A percentile compares a stretch with the other conserved stretches of the same genome.
phyloP scores from a whole-genome alignment of 2,888 invertebrate genomes.

The Eristalis tenax region DNA sequence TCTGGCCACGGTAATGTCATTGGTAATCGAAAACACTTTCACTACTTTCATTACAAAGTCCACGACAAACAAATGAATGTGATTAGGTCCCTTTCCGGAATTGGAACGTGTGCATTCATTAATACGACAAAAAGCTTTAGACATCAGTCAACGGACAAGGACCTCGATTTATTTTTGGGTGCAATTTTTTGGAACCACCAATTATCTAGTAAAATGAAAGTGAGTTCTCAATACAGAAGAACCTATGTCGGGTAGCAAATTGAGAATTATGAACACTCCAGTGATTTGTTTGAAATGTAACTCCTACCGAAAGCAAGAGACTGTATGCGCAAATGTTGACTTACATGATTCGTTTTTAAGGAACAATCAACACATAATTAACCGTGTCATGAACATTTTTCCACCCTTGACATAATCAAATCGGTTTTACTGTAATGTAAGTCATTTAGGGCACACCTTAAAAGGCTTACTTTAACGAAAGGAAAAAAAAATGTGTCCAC shows the following conservation, averaged over 20 bases:
- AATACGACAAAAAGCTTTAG: not conserved
- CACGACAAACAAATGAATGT: not conserved
- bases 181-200: not conserved
- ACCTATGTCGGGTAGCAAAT: not conserved
- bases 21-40: not conserved
- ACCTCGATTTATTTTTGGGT: not conserved
- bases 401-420: not conserved
- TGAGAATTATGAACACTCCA: not conserved
- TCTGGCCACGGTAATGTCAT: not conserved
- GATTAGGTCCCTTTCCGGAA: not conserved
- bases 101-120: not conserved
- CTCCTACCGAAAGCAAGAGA: not conserved
- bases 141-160: not conserved
- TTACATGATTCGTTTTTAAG: not conserved
- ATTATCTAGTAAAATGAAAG: conserved; percentile 10
- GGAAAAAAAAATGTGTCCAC: not conserved
- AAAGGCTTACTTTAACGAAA: not conserved
- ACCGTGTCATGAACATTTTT: not conserved
- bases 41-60: not conserved
- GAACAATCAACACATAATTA: not conserved
- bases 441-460: not conserved
- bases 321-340: not conserved
- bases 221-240: not conserved
- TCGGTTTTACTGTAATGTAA: not conserved
- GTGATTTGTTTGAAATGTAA: not conserved